Conservation (phyloP, 2,113 vertebrate species). For the Alces alces region DNA sequence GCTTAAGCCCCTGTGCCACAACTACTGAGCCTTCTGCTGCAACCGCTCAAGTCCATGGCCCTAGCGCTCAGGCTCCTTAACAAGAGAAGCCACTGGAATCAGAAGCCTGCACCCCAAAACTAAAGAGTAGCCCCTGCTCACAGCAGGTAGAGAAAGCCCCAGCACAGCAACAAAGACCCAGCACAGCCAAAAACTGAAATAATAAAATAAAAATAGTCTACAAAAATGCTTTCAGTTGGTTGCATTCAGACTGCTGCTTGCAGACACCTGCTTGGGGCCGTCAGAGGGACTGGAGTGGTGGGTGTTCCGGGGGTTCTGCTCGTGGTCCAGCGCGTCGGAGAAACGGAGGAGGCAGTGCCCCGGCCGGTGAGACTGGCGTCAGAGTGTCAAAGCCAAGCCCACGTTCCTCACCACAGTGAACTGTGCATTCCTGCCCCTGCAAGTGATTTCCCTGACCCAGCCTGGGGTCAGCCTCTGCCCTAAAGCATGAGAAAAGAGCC, state of each 20-base stretch:
- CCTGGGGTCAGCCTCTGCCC: conserved; percentile 26
- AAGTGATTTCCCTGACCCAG: neutral
- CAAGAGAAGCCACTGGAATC: rapidly evolving
- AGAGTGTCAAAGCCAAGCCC: neutral
- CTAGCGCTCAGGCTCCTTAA: neutral
- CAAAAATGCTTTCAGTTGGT: neutral
- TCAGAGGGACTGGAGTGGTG: neutral
- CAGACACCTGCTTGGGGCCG: neutral
- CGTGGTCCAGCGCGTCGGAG: neutral
- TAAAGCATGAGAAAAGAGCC: neutral
- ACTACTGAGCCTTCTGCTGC: neutral
- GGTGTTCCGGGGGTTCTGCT: neutral
- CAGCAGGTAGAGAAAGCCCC: neutral
- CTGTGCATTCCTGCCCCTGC: neutral
- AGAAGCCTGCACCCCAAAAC: rapidly evolving
- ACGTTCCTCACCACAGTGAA: neutral
- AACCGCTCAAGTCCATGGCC: rapidly evolving
- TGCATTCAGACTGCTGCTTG: neutral
- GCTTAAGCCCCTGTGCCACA: neutral
- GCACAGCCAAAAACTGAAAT: neutral
- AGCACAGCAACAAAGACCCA: neutral
- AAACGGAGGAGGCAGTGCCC: neutral
- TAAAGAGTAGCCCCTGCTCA: neutral
- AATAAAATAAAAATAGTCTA: no score
- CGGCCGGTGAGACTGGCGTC: neutral